phyloP scores from a whole-genome alignment of 2,888 invertebrate genomes.

The Horisme vitalbata region DNA sequence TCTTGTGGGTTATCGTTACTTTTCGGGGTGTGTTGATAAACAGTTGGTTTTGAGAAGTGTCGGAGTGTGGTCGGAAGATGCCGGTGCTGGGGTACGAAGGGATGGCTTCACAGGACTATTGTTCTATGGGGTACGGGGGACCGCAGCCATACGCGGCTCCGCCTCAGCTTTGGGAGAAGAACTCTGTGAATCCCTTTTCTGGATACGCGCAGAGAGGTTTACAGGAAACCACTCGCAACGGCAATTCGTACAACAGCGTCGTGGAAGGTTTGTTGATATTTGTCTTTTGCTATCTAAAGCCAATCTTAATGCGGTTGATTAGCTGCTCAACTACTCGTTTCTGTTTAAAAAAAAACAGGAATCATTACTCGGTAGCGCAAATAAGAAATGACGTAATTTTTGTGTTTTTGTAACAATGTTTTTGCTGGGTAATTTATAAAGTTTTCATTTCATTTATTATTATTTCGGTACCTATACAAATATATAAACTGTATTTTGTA shows the following conservation, averaged over 20 bases:
- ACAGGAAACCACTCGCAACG: constrained; percentile 31
- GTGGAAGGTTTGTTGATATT: constrained; percentile 56
- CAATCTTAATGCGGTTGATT: constrained; percentile 5
- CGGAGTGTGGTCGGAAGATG: constrained; percentile 61
- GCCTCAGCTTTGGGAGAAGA: constrained; percentile 64
- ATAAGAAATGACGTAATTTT: constrained; percentile 28
- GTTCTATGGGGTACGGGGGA: constrained; percentile 56
- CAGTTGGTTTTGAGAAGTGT: constrained; percentile 47
- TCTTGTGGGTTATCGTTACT: constrained; percentile 37
- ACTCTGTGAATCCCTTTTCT: constrained; percentile 47
- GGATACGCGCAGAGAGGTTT: constrained; percentile 49
- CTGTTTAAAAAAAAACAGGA: neutral
- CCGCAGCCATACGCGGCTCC: constrained; percentile 57
- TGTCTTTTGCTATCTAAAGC: constrained; percentile 2
- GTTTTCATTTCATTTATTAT: no score
- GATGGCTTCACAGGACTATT: constrained; percentile 67
- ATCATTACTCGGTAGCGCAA: constrained; percentile 14
- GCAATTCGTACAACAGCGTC: constrained; percentile 12
- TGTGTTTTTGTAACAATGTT: constrained; percentile 3
- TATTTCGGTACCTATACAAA: no score
- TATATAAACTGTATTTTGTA: no score
- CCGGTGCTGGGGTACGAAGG: constrained; percentile 69
- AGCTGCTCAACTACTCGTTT: neutral
- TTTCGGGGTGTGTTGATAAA: constrained; percentile 46
- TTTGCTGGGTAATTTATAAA: no score